Evolutionary conservation across 2,113 vertebrate genomes (phyloP).

Genomic region (Orientallactaga bullata): DNA sequence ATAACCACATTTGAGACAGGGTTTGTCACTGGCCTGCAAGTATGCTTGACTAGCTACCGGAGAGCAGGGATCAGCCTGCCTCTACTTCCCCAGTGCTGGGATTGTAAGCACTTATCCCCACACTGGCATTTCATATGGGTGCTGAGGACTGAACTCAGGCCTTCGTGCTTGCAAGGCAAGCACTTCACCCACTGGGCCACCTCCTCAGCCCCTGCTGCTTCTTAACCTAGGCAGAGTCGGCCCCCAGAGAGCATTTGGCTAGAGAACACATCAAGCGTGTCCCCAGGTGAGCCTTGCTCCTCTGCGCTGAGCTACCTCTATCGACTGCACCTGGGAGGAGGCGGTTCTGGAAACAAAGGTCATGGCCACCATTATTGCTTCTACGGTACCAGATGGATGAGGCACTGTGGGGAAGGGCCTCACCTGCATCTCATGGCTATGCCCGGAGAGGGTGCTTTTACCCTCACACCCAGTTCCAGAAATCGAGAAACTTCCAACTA

Average conservation of each 20-base stretch:
- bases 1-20: background rate
- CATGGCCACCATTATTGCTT: background rate
- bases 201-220: background rate
- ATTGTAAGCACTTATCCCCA: too few species aligned
- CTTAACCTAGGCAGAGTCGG: background rate
- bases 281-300: background rate
- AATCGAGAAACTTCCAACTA: background rate
- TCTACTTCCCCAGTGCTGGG: too few species aligned
- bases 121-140: too few species aligned
- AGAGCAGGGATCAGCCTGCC: too few species aligned
- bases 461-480: background rate
- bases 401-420: background rate
- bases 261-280: background rate
- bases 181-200: background rate
- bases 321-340: background rate
- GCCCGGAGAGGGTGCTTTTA: too few species aligned
- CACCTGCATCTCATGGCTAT: background rate
- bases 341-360: too few species aligned
- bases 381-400: rapidly evolving
- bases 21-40: too few species aligned
- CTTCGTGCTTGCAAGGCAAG: background rate
- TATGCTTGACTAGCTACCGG: too few species aligned
- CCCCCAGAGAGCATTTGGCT: background rate
- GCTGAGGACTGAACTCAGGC: background rate
- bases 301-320: background rate